phyloP scores from a whole-genome alignment of 2,888 invertebrate genomes.

The Lapara coniferarum region DNA sequence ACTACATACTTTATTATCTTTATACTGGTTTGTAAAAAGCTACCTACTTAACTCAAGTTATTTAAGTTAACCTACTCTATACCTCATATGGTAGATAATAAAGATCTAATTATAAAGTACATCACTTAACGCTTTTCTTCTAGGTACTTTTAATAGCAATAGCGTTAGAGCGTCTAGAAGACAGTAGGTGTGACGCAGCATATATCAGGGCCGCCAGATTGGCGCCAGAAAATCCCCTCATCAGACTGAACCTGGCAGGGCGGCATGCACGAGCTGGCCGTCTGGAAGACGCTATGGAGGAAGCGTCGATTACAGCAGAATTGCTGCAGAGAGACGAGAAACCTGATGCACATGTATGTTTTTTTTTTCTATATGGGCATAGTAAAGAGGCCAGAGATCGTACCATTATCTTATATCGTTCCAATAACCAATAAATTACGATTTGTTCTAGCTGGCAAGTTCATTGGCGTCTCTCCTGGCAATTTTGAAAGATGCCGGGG shows the following conservation, averaged over 20 bases:
- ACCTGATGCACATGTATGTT: constrained; percentile 63
- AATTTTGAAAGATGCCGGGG: constrained; percentile 58
- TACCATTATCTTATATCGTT: too few relatives aligned
- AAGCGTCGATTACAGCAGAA: constrained; percentile 51
- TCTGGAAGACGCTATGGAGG: constrained; percentile 53
- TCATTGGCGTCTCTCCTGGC: constrained; percentile 56
- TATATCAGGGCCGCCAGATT: constrained; percentile 60
- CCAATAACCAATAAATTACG: background rate
- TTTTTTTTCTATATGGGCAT: background rate
- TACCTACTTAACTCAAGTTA: too few relatives aligned
- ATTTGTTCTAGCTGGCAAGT: constrained; percentile 58
- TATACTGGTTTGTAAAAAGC: too few relatives aligned
- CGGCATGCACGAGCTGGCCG: constrained; percentile 64
- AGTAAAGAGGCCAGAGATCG: too few relatives aligned
- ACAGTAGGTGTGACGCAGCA: constrained; percentile 69
- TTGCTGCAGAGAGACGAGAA: constrained; percentile 54
- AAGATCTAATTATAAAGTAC: too few relatives aligned
- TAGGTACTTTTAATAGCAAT: constrained; percentile 73
- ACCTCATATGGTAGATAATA: too few relatives aligned
- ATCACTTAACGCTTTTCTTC: background rate
- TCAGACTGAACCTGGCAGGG: constrained; percentile 68
- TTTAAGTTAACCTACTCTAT: too few relatives aligned
- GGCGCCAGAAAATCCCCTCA: constrained; percentile 61
- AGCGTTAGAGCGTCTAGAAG: constrained; percentile 68
- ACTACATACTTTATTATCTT: too few relatives aligned